Evolutionary conservation across 2,888 invertebrate genomes (phyloP), one percentile per base, ranked within the genome.

Genomic region (Pandemis corylana): DNA sequence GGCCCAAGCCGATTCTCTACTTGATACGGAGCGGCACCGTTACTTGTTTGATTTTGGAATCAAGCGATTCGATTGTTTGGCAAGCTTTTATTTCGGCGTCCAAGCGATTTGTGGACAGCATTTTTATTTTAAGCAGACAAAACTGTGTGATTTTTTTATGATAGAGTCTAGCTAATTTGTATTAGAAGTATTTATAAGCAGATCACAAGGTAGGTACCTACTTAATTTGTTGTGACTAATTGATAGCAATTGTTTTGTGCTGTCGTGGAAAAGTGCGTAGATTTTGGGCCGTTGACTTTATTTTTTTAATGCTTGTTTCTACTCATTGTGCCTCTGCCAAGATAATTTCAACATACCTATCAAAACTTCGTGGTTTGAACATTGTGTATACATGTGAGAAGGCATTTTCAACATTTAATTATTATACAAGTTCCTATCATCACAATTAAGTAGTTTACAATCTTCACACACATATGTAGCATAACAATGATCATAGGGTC

Each of bases 41-140:
- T 75, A 71, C 62, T 59, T 67, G 70, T 75, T 75, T 75, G 67
- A 71, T 75, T 75, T 71, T 67, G 61, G 62, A 75, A 75, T 75
- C 66, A 67, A 44, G 51, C 59, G 41, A 10, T 46, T n/a, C 10
- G 7, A 65, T 68, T 65, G 12, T 49, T 49, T 64, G 63, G 56
- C 56, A 64, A 7, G 12, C 20, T 13, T 41, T 46, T 20, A 10
- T 28, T 65, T 12, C 5, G 5, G 51, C 10, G 13, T 71, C 15
- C 15, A n/a, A 36, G 44, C 10, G 10, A 59, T 20, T 5, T 20
- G 7, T 56, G 53, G 5, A 51, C 49, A 12, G 49, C 5, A 49
- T 53, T 53, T 53, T 53, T 53, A 15, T 15, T 53, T n/a, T n/a
- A 53, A n/a, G 49, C 13, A n/a, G 6, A 13, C 12, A n/a, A 0